These are phyloP conservation scores for Paradisaea rubra DNA, from an alignment of 2,113 vertebrate genomes.

Conservation along the genomic window DNA sequence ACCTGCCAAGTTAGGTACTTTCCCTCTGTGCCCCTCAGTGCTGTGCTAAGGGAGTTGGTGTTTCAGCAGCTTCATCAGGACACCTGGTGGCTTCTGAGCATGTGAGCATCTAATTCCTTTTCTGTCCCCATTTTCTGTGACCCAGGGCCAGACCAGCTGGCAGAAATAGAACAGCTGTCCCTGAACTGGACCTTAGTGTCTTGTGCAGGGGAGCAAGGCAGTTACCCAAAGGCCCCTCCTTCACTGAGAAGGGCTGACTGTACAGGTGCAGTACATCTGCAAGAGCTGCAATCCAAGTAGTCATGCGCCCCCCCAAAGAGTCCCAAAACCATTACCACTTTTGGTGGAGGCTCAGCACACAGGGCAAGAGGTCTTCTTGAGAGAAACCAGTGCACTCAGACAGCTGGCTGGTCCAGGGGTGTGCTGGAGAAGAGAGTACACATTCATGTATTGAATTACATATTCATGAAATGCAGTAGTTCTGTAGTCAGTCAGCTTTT, in stretches of 20 bases:
- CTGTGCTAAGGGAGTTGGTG: not conserved
- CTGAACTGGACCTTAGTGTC: not conserved
- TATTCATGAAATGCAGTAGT: not conserved
- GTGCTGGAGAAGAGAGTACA: constrained; percentile 69
- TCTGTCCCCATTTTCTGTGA: not conserved
- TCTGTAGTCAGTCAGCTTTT: not conserved
- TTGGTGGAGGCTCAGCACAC: constrained; percentile 74
- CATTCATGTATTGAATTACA: not conserved
- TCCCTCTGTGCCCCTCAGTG: not conserved
- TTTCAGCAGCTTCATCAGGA: not conserved
- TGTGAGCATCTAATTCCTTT: not conserved
- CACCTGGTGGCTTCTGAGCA: not conserved
- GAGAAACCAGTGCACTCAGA: constrained; percentile 86
- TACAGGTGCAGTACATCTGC: not conserved
- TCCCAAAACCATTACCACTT: constrained; percentile 70
- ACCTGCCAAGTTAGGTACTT: not conserved
- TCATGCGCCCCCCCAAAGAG: not conserved
- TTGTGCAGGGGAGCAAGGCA: not conserved
- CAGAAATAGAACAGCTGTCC: not conserved
- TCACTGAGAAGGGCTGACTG: not conserved
- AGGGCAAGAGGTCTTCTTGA: constrained; percentile 80
- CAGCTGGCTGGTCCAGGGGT: constrained; percentile 83
- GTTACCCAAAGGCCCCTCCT: not conserved
- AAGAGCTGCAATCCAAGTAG: not conserved
- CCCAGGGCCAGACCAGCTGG: not conserved